Conservation (phyloP, 1,140 invertebrate genomes). For the Eriosoma lanigerum region DNA sequence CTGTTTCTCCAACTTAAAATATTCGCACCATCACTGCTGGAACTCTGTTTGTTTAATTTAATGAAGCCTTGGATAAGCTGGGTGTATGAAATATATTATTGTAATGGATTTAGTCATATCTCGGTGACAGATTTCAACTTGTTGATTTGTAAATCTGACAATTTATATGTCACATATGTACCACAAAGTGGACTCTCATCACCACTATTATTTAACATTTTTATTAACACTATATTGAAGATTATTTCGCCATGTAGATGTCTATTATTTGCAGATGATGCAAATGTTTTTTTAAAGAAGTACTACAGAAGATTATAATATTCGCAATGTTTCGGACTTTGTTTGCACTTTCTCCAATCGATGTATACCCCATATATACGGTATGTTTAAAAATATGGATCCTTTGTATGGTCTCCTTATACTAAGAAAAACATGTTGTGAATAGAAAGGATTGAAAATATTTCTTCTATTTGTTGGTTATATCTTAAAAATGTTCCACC, state of each 20-base stretch:
- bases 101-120: constrained; percentile 23
- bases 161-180: background rate
- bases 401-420: too few relatives aligned
- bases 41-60: too few relatives aligned
- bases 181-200: background rate
- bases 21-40: too few relatives aligned
- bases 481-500: too few relatives aligned
- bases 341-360: too few relatives aligned
- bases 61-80: background rate
- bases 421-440: too few relatives aligned
- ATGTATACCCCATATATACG: too few relatives aligned
- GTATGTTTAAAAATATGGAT: too few relatives aligned
- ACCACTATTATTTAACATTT: constrained; percentile 7
- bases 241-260: background rate
- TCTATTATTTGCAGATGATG: background rate
- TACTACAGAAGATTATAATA: background rate
- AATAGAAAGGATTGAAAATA: too few relatives aligned
- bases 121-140: constrained; percentile 17
- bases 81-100: background rate
- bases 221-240: background rate
- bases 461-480: too few relatives aligned
- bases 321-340: too few relatives aligned
- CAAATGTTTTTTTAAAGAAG: background rate
- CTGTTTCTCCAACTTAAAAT: too few relatives aligned
- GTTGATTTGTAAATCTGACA: constrained; percentile 4